Base-by-base conservation (phyloP, 1,140 invertebrate genomes). In the Lasioglossum baleicum region DNA sequence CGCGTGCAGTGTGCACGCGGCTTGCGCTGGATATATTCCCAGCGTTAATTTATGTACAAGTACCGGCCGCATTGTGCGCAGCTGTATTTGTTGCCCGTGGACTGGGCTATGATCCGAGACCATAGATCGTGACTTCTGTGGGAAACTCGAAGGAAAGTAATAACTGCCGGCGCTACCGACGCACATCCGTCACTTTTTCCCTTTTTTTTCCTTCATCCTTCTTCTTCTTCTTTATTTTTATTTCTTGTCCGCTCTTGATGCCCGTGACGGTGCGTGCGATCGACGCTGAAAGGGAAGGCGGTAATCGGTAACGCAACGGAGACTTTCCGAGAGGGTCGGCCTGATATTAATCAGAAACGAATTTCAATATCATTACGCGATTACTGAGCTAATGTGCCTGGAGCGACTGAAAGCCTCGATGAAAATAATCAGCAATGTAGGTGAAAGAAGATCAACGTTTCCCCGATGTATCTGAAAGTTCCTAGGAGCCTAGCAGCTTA, bases 91-190 rank as follows among this genome's bases (percentile, higher is more conserved):
- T 77, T 64, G 82, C 82, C 44, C 84, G 82, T 82, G 83, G 83
- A 88, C 84, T 85, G 86, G 83, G 88, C 88, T 91, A 91, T 92
- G 90, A 91, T 92, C 87, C 90, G 91, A 90, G 91, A 92, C 91
- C 90, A 87, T 91, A 89, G 89, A 93, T 93, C 91, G 90, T 92
- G 91, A 92, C 92, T 92, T 90, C 89, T 92, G 92, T 92, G 92
- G 92, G 92, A 92, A 92, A 90, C 88, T 88, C 81, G 78, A 89
- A 91, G 90, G 84, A 86, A 89, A 91, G 89, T 88, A 90, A 87
- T 87, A 83, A 87, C 81, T 63, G 83, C 63, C 72, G 51, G 73
- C 61, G 68, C 53, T 75, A 81, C 64, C 58, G 10, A 11, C 69
- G 73, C 53, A 56, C 72, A 80, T 86, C 65, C 75, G 72, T 70